These are phyloP conservation scores for Drosophila kepulauana DNA, from an alignment of 1,140 invertebrate genomes.

Conservation along the genomic window DNA sequence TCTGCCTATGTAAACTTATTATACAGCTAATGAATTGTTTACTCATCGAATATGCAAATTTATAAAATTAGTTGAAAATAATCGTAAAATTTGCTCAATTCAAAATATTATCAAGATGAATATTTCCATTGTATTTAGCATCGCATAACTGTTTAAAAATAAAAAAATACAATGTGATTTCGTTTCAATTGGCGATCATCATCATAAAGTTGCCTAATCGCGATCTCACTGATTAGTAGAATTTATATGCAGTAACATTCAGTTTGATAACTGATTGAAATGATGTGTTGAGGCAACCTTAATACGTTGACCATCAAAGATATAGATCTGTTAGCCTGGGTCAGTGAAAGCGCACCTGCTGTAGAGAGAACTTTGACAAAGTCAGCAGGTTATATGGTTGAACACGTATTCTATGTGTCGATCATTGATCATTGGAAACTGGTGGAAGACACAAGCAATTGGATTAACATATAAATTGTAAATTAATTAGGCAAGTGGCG, in stretches of 20 bases:
- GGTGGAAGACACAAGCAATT: slow-evolving; percentile 54
- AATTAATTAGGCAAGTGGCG: slow-evolving; percentile 79
- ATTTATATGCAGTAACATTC: not conserved
- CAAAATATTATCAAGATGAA: slow-evolving; percentile 22
- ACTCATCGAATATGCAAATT: slow-evolving; percentile 4
- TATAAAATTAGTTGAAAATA: slow-evolving; percentile 14
- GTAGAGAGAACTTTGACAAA: slow-evolving; percentile 30
- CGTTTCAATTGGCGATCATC: slow-evolving; percentile 17
- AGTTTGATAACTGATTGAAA: slow-evolving; percentile 11
- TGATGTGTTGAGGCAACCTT: slow-evolving; percentile 4
- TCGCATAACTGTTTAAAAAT: slow-evolving; percentile 9
- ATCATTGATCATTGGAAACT: slow-evolving; percentile 48
- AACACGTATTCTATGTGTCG: slow-evolving; percentile 16
- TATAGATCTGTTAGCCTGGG: not conserved
- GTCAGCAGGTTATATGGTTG: slow-evolving; percentile 6
- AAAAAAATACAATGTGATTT: not conserved
- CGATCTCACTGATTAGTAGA: slow-evolving; percentile 5
- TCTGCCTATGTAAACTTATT: too few relatives aligned
- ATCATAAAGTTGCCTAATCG: slow-evolving; percentile 19
- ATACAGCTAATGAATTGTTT: not conserved
- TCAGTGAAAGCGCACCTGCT: slow-evolving; percentile 47
- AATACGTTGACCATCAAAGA: not conserved
- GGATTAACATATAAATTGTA: slow-evolving; percentile 81
- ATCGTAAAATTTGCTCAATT: slow-evolving; percentile 20
- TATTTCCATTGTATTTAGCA: slow-evolving; percentile 1